Evolutionary conservation across 2,113 vertebrate species (phyloP).

Genomic region (Phocoena phocoena): DNA sequence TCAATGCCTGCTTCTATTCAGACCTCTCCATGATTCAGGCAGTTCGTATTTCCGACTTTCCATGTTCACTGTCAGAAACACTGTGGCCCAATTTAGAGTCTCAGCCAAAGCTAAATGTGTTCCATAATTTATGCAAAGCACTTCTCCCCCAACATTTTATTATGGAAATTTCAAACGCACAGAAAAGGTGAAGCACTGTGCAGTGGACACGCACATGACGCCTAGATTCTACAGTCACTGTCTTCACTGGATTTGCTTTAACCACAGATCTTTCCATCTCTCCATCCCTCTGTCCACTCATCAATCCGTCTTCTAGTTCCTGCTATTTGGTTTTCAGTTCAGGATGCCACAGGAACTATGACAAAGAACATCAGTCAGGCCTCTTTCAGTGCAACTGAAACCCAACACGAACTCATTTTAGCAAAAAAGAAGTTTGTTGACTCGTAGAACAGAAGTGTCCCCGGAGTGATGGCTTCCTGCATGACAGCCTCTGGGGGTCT

Average conservation of each 20-base stretch:
- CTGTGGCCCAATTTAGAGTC: neutral
- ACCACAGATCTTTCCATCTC: neutral
- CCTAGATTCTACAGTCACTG: accelerated
- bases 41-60: neutral
- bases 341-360: neutral
- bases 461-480: neutral
- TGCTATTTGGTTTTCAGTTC: neutral
- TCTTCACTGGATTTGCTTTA: neutral
- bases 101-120: neutral
- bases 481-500: neutral
- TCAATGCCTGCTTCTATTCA: neutral
- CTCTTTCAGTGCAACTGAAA: neutral
- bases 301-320: neutral
- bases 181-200: neutral
- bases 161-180: neutral
- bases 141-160: neutral
- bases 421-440: neutral
- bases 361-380: neutral
- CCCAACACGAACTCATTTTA: neutral
- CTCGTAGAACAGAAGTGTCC: neutral
- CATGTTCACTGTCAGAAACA: neutral
- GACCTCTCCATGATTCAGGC: neutral
- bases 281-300: neutral
- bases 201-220: neutral
- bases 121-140: neutral